Evolutionary conservation across 2,797 vertebrate species (phyloP).

Genomic region (Taeniopygia guttata): DNA sequence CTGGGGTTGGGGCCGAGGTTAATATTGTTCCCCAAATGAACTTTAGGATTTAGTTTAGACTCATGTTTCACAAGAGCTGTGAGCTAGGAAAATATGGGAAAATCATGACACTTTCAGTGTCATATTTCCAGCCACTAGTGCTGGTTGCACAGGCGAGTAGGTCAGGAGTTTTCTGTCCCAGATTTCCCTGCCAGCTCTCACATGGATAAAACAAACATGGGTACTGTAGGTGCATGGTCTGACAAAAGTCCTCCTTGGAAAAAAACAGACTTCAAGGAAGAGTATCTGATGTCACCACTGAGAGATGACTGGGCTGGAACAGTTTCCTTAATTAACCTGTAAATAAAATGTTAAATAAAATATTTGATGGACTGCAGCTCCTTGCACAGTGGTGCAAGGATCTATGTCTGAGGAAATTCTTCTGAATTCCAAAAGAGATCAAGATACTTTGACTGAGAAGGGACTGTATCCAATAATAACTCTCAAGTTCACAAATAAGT

Average conservation of each 20-base stretch:
- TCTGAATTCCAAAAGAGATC: neutral
- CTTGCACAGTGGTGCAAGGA: neutral
- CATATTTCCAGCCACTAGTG: neutral
- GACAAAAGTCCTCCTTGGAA: conserved; percentile 3
- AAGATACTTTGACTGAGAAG: neutral
- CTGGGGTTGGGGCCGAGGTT: neutral
- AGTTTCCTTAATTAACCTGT: conserved; percentile 18
- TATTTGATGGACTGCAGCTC: neutral
- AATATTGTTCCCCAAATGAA: neutral
- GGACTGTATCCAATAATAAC: conserved; percentile 9
- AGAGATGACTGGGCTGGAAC: neutral
- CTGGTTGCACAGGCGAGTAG: neutral
- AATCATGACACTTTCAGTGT: neutral
- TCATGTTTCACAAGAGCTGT: neutral
- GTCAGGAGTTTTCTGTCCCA: neutral
- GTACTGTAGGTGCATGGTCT: accelerated
- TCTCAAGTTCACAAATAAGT: neutral
- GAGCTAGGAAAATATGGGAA: neutral
- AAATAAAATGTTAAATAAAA: neutral
- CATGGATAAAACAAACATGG: neutral
- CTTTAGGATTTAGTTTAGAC: neutral
- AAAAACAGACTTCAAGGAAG: conserved; percentile 25
- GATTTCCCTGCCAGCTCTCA: neutral
- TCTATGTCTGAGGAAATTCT: neutral
- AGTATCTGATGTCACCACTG: neutral